These are phyloP conservation scores for Perdita meconis DNA, from an alignment of 2,888 invertebrate genomes.

Conservation along the genomic window DNA sequence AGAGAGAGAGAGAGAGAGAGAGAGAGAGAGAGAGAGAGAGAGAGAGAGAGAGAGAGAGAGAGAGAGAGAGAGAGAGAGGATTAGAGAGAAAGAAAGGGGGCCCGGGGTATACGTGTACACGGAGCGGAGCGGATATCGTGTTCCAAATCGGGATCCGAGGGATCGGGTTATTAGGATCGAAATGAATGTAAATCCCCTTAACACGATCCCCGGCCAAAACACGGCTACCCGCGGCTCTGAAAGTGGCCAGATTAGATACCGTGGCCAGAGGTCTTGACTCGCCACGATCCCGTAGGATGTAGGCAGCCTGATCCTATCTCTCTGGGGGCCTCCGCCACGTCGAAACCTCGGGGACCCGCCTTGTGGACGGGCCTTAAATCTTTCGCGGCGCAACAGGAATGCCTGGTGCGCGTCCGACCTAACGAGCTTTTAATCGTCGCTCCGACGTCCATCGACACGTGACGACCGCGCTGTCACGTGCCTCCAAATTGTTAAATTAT, in stretches of 20 bases:
- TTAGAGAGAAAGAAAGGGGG: slow-evolving; percentile 16
- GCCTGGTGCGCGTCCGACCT: slow-evolving; percentile 67
- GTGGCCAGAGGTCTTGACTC: slow-evolving; percentile 52
- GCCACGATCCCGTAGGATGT: slow-evolving; percentile 66
- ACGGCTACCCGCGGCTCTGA: slow-evolving; percentile 83
- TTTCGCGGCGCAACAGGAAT: slow-evolving; percentile 68
- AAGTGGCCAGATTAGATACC: slow-evolving; percentile 82
- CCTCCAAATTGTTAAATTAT: slow-evolving; percentile 59
- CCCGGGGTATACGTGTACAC: slow-evolving; percentile 58
- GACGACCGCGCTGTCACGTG: slow-evolving; percentile 65
- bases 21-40: slow-evolving; percentile 1
- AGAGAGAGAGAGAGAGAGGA: slow-evolving; percentile 4
- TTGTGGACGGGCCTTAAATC: slow-evolving; percentile 71
- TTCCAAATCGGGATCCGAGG: slow-evolving; percentile 83
- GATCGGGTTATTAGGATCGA: slow-evolving; percentile 84
- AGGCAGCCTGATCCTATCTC: slow-evolving; percentile 52
- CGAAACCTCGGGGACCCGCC: slow-evolving; percentile 40
- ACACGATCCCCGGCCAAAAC: slow-evolving; percentile 84
- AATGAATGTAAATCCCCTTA: slow-evolving; percentile 85
- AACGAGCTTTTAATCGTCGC: slow-evolving; percentile 72
- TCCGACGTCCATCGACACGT: slow-evolving; percentile 63
- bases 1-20: slow-evolving; percentile 20
- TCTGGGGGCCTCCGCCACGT: slow-evolving; percentile 15
- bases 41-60: slow-evolving; percentile 12
- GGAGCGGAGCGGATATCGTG: slow-evolving; percentile 77